phyloP scores from a whole-genome alignment of 1,140 invertebrate species.

The Pemphigus obesinymphae region DNA sequence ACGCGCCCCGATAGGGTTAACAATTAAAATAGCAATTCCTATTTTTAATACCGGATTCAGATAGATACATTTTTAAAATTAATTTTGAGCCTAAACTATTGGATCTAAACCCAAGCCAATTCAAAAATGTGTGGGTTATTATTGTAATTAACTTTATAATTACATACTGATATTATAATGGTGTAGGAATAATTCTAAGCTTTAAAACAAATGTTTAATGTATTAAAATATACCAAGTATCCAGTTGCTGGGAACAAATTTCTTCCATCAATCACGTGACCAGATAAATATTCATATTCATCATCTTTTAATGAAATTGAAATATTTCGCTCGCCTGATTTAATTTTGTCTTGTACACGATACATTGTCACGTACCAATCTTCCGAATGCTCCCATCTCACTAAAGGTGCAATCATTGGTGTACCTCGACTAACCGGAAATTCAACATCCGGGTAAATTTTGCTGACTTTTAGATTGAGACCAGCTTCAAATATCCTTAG shows the following conservation, averaged over 20 bases:
- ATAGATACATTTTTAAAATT: too few species aligned
- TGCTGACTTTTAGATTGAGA: conserved; percentile 47
- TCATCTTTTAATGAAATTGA: conserved; percentile 61
- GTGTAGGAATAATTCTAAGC: background rate
- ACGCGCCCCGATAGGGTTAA: too few species aligned
- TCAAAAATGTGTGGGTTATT: too few species aligned
- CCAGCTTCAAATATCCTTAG: conserved; percentile 46
- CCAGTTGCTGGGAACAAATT: conserved; percentile 86
- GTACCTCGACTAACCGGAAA: conserved; percentile 77
- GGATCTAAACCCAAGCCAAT: too few species aligned
- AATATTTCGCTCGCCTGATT: conserved; percentile 60
- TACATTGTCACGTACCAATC: conserved; percentile 63
- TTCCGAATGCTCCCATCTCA: conserved; percentile 87
- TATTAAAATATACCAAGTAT: conserved; percentile 50
- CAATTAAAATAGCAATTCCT: too few species aligned
- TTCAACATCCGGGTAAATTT: conserved; percentile 61
- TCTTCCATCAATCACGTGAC: conserved; percentile 84
- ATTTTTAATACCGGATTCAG: too few species aligned
- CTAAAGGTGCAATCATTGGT: conserved; percentile 67
- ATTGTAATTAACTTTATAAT: too few species aligned
- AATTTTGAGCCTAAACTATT: too few species aligned
- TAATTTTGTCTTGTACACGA: conserved; percentile 59
- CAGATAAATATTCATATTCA: conserved; percentile 70
- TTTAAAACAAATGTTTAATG: background rate
- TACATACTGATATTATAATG: too few species aligned